A percentile compares a stretch with the other conserved stretches of the same genome.
Conservation (phyloP, 2,113 vertebrate species). For the Pogona vitticeps region DNA sequence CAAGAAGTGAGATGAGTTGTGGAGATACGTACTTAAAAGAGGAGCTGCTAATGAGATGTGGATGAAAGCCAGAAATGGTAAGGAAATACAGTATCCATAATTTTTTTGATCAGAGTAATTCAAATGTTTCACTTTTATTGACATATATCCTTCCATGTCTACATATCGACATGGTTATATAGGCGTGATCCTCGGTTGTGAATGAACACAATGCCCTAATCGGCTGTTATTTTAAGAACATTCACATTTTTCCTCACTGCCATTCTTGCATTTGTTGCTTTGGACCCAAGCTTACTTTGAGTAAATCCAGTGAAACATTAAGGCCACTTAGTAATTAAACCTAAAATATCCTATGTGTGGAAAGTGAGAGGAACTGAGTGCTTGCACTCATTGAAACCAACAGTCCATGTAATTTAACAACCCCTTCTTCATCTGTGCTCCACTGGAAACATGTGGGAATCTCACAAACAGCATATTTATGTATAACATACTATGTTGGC, state of each 20-base stretch:
- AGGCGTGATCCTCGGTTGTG: background rate
- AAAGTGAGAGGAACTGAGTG: background rate
- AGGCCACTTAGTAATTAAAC: too few species aligned
- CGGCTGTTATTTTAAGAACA: background rate
- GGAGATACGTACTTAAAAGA: conserved; percentile 23
- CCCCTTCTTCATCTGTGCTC: background rate
- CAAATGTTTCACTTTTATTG: background rate
- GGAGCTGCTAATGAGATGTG: background rate
- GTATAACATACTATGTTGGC: too few species aligned
- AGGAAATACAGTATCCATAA: too few species aligned
- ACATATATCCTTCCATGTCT: background rate
- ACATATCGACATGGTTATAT: background rate
- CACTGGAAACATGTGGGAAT: background rate
- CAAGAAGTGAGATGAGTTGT: conserved; percentile 25
- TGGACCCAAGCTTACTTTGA: background rate
- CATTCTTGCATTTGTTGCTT: background rate
- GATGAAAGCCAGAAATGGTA: background rate
- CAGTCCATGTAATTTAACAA: background rate
- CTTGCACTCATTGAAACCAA: background rate
- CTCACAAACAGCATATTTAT: background rate
- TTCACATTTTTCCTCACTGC: background rate
- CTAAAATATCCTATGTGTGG: too few species aligned
- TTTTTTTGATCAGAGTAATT: background rate
- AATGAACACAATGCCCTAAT: background rate
- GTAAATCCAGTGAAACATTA: too few species aligned